Base-by-base conservation (phyloP, 2,797 vertebrate species). In the Amblyopsis hoosieri region DNA sequence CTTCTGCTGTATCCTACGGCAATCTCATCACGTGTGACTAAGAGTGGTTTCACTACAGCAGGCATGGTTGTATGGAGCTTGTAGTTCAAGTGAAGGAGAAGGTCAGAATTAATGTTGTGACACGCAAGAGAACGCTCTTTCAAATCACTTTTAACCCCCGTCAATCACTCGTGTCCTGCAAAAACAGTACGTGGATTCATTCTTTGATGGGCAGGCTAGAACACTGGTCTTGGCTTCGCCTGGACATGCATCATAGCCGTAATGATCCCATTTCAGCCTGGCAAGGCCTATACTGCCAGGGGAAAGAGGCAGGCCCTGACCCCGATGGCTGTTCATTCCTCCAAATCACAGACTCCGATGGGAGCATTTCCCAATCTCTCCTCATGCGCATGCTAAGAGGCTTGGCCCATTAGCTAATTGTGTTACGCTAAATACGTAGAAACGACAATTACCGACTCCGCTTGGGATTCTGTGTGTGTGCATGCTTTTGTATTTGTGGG, bases 321-420 rank as follows among this genome's bases (percentile, higher is more conserved):
- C 67, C 50, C 45, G 53, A 54, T 5, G 37, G 64, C 66, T 67
- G 70, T 82, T 82, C 69, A 83, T 88, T 80, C 75, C 82, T 64
- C 62, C 56, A 59, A 50, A 79, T 80, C 78, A 74, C 60, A 70
- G 4, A 31, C 69, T 73, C 80, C n/a, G 23, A 66, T 45, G 80
- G 73, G 73, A 79, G 58, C 9, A 42, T 52, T 74, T 74, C 61
- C 62, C 72, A 62, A 69, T 63, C 72, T 72, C 56, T 50, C 56
- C 66, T 57, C 6, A 48, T 61, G 19, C 58, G 67, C 67, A 71
- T 56, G 63, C 29, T 54, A 63, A 82, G 60, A 64, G 54, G 53
- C 12, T 29, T 1, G 4, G 65, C 51, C 61, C 69, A 83, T 89
- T 85, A 86, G 80, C 74, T 79, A 70, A 83, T 57, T 77, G 75